Evolutionary conservation across 2,888 invertebrate species (phyloP).

Genomic region (Gryllus longicercus): DNA sequence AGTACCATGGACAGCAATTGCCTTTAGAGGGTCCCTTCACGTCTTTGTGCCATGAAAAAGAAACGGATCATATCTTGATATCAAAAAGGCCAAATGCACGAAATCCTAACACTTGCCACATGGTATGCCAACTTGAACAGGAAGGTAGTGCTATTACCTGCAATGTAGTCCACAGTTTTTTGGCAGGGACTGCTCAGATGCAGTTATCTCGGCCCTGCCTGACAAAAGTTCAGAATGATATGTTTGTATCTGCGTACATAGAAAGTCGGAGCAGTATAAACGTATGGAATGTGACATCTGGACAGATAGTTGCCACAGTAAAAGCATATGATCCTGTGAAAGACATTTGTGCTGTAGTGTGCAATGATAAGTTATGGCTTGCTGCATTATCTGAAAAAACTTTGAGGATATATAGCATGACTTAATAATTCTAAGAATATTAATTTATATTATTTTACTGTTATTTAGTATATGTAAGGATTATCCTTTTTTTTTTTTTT

Average conservation of each 20-base stretch:
- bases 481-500: too few species aligned
- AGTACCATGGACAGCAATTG: slow-evolving; percentile 50
- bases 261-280: slow-evolving; percentile 65
- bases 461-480: too few species aligned
- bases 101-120: slow-evolving; percentile 48
- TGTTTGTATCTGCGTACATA: slow-evolving; percentile 69
- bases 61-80: slow-evolving; percentile 63
- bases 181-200: slow-evolving; percentile 65
- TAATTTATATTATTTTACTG: too few species aligned
- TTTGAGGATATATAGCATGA: slow-evolving; percentile 51
- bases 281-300: slow-evolving; percentile 60
- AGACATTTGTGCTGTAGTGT: slow-evolving; percentile 62
- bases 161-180: slow-evolving; percentile 59
- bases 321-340: slow-evolving; percentile 63
- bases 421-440: background rate
- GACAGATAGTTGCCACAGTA: slow-evolving; percentile 54
- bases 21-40: slow-evolving; percentile 71
- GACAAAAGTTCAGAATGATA: slow-evolving; percentile 54
- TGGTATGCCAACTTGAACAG: slow-evolving; percentile 45
- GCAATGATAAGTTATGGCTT: slow-evolving; percentile 54
- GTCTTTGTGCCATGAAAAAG: slow-evolving; percentile 65
- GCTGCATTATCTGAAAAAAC: slow-evolving; percentile 65
- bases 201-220: slow-evolving; percentile 64
- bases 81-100: slow-evolving; percentile 64
- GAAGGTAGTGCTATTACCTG: slow-evolving; percentile 48